Percentiles rank a stretch among this genome's conserved stretches.
Evolutionary conservation across 2,888 invertebrate genomes (phyloP).

Genomic region (Drosophila picticornis): DNA sequence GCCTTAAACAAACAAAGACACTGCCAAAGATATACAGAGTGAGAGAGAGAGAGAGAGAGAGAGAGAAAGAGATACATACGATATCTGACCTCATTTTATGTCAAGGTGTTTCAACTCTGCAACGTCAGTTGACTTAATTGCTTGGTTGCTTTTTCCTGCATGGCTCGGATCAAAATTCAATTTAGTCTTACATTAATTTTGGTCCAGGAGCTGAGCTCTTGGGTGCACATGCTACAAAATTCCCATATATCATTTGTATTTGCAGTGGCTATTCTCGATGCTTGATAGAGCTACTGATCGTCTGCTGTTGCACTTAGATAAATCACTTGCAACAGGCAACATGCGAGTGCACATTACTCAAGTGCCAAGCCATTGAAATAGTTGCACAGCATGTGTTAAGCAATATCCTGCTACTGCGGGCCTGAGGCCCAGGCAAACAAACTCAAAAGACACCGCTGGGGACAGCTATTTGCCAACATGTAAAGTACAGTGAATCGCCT

Average conservation of each 20-base stretch:
- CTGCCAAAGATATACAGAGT: constrained; percentile 8
- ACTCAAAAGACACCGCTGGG: constrained; percentile 49
- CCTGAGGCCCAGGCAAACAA: constrained; percentile 18
- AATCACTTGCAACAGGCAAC: constrained; percentile 48
- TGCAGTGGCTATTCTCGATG: constrained; percentile 10
- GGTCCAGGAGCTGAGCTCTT: constrained; percentile 16
- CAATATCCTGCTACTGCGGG: constrained; percentile 10
- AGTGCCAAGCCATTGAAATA: constrained; percentile 39
- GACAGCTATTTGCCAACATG: constrained; percentile 59
- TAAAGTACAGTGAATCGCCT: constrained; percentile 57
- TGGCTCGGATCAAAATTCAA: constrained; percentile 65
- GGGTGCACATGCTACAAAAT: constrained; percentile 44
- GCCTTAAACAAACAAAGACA: constrained; percentile 54
- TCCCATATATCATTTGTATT: constrained; percentile 51
- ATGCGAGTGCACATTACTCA: constrained; percentile 37
- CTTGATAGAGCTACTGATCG: constrained; percentile 50
- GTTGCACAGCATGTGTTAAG: constrained; percentile 35
- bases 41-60: background rate
- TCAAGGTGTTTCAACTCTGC: constrained; percentile 52
- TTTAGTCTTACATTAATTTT: constrained; percentile 44
- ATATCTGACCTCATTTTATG: constrained; percentile 69
- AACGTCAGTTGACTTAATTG: constrained; percentile 33
- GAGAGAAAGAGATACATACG: constrained; percentile 1
- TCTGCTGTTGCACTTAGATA: constrained; percentile 50
- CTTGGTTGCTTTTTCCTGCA: background rate